Base-by-base conservation (phyloP, 1,140 invertebrate genomes). In the Heliconius nattereri region DNA sequence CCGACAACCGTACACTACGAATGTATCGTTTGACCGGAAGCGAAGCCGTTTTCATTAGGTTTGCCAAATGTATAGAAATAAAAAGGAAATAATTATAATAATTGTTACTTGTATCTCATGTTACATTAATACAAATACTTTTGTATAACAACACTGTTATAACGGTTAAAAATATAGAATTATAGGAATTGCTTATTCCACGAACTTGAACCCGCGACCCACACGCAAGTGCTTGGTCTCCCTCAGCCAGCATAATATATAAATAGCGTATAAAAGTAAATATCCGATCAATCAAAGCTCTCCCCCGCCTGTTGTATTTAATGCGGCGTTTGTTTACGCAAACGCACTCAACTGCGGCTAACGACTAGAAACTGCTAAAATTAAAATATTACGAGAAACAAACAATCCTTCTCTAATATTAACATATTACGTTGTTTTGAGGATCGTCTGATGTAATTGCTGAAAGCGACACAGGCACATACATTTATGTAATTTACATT, bases 191-290 rank as follows among this genome's bases (percentile, higher is more conserved):
- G 2, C 23, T 26, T 29, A 19, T 26, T 29, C 3, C 3, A n/a
- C 6, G 60, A 23, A 66, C 60, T 29, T 26, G 60, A 66, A 66
- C 60, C 26, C 23, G 60, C 26, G 23, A 29, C 23, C 60, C 26
- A 66, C 26, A 6, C 26, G 13, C 60, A 2, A 11, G 26, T 66
- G 60, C 13, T 66, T 6, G 9, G 26, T 16, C 60, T 66, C 26
- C 29, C n/a, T 66, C 60, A 29, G 3, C 60, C 60, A 26, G 13
- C 23, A 66, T 9, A 26, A 3, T 29, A 29, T 66, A 66, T 29
- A 60, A 60, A 66, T 66, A 29, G 60, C 60, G 13, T 66, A 66
- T 26, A 23, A 29, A 66, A 66, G 60, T 66, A 66, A 66, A 66
- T 66, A 66, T 66, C 13, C 60, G 26, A 66, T 66, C 60, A 29